Conservation (phyloP, 2,113 vertebrate species). For the Oreotrochilus melanogaster region DNA sequence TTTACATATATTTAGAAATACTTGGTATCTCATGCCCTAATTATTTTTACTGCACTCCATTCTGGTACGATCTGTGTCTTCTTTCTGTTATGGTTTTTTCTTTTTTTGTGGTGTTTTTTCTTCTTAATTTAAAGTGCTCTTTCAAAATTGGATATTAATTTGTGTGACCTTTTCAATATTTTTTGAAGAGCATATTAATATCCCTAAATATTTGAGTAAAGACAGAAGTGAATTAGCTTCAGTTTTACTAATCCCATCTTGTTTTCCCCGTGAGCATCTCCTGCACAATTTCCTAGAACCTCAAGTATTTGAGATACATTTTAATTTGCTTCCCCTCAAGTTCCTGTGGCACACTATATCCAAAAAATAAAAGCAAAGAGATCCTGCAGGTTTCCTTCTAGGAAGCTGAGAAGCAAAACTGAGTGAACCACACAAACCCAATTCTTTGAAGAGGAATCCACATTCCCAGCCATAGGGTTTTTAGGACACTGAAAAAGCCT, state of each 20-base stretch:
- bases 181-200: not conserved
- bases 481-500: not conserved
- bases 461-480: not conserved
- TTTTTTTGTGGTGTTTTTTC: too few relatives aligned
- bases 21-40: not conserved
- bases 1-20: not conserved
- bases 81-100: not conserved
- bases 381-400: not conserved
- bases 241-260: not conserved
- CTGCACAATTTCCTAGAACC: not conserved
- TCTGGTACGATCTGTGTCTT: not conserved
- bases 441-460: not conserved
- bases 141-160: slow-evolving; percentile 19
- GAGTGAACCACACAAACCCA: not conserved
- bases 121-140: not conserved
- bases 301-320: not conserved
- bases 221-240: slow-evolving; percentile 9
- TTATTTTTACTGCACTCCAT: not conserved
- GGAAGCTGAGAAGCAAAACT: not conserved
- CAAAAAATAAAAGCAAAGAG: not conserved
- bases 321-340: not conserved
- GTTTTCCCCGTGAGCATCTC: not conserved
- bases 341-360: not conserved
- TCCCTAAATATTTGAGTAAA: slow-evolving; percentile 34
- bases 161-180: not conserved